phyloP scores from a whole-genome alignment of 2,797 vertebrate genomes.

The Pitangus sulphuratus region DNA sequence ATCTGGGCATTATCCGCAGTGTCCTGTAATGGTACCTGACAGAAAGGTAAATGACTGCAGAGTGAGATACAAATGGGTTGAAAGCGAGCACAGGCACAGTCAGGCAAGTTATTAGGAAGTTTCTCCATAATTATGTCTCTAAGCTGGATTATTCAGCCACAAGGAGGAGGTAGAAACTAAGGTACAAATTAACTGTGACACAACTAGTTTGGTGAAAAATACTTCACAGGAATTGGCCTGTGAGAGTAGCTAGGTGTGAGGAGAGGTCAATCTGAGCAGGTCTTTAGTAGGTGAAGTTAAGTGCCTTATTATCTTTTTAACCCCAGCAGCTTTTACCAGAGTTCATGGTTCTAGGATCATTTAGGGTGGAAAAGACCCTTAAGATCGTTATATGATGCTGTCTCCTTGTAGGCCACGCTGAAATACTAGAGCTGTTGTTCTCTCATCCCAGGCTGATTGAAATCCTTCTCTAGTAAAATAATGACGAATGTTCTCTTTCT shows the following conservation, averaged over 20 bases:
- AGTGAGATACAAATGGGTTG: not conserved
- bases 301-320: not conserved
- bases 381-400: not conserved
- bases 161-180: not conserved
- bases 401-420: not conserved
- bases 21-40: not conserved
- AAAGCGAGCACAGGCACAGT: not conserved
- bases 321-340: not conserved
- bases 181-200: not conserved
- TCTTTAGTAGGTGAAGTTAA: not conserved
- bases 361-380: not conserved
- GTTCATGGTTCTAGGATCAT: not conserved
- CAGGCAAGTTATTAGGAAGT: not conserved
- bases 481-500: conserved; percentile 25
- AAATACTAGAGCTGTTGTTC: not conserved
- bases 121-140: not conserved
- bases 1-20: not conserved
- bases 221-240: not conserved
- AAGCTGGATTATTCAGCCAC: not conserved
- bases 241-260: not conserved
- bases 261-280: not conserved
- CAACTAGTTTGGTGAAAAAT: not conserved
- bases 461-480: not conserved
- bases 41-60: not conserved
- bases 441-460: not conserved